Evolutionary conservation across 2,888 invertebrate genomes (phyloP), one percentile per base, ranked within the genome.

Genomic region (Erynnis tages): DNA sequence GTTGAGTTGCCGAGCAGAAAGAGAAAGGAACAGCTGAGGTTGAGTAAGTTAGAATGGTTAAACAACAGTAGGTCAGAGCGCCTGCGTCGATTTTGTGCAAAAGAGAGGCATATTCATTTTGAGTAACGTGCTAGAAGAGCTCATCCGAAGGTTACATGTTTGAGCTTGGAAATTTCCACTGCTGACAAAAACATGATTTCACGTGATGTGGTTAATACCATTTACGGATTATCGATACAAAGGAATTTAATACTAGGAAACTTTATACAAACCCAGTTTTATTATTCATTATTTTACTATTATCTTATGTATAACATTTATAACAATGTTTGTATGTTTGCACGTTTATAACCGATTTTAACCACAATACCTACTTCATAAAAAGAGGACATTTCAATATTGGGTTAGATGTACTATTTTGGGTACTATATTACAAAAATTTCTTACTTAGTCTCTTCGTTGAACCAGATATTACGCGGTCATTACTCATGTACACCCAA

Each of bases 81-180:
- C 66, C 86, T 81, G 80, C 84, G 86, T 86, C 70, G 77, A 85
- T 77, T 80, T 63, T 57, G 75, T 65, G 67, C 50, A 69, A 89
- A 59, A 54, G 79, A 78, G 79, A 86, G 54, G 68, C 57, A 61
- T 11, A 64, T 79, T 87, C 67, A 58, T 34, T 53, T 61, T 66
- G 61, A 61, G 52, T 40, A 16, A 13, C 46, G 55, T 55, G 87
- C 67, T 60, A 65, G 81, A 88, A 66, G 58, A 72, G 81, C 63
- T 57, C 61, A 57, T 69, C 66, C 66, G 75, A 86, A 77, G 79
- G 80, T 88, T 86, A 84, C 87, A 85, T 86, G 84, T 83, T 85
- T 81, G 75, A 79, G 66, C 73, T 82, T 87, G 89, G 89, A 89
- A 89, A 81, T 88, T 89, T 89, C 89, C 89, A 88, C 83, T 82